Evolutionary conservation across 2,888 invertebrate species (phyloP), one percentile per base, ranked within the genome.

Genomic region (Sinodicranocentrus sp.): DNA sequence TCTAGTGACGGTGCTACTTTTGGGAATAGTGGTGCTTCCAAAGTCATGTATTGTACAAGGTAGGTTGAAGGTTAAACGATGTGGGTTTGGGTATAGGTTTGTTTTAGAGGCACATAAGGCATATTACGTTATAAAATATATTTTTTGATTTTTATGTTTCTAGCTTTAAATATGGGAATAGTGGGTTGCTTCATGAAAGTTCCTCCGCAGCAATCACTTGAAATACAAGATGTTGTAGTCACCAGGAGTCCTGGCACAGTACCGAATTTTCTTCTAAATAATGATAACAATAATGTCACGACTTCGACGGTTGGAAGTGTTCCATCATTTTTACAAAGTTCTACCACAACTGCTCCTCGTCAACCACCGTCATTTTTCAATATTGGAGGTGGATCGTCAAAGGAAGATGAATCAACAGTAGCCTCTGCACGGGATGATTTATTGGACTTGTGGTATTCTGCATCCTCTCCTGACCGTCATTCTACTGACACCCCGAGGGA

Each of bases 121-220:
- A 39, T 39, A 39, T 39, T 39, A 48, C 2, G 48, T 33, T 33
- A 10, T 33, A 33, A n/a, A n/a, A 10, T 48, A 15, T 15, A 68
- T 68, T 39, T 13, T 63, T 75, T 54, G 8, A 33, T 5, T 2
- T 43, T 67, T 48, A 25, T 23, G 0, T 54, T 65, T 39, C 39
- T 43, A 83, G 83, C 71, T 17, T 44, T 83, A 54, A 54, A 17
- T 39, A 17, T 84, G 67, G 68, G 72, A 19, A 67, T 33, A 26
- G 21, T 84, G 44, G 84, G 84, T 78, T 84, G 84, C 48, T 84
- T 84, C 67, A 78, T 43, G 43, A 84, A 78, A 61, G 78, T 78
- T n/a, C 73, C 84, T 5, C 67, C 17, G n/a, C 77, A 83, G 21
- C 77, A 73, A 39, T 39, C 54, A 8, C 28, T 48, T 23, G 71